Base-by-base conservation (phyloP, 2,797 vertebrate species). In the Paramormyrops hopkinsi region DNA sequence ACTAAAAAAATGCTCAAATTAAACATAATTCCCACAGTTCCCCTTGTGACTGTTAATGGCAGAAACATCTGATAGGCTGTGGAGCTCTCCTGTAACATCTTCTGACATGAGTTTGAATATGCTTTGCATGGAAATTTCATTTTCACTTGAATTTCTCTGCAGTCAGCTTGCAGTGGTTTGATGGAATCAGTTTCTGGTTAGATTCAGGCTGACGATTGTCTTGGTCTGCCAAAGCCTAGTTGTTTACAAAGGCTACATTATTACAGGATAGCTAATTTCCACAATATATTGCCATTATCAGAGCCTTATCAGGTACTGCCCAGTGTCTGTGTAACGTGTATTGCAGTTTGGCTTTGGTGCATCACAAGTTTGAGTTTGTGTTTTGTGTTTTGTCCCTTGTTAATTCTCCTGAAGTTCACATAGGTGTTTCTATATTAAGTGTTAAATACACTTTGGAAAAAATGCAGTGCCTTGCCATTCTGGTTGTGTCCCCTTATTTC, bases 31-130 rank as follows among this genome's bases (percentile, higher is more conserved):
- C 86, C 92, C 93, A 87, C 90, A 51, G 56, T 88, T 85, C 9
- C 59, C 2, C 89, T 59, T 76, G 4, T 25, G 59, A 90, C 87
- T 73, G 82, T 48, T 12, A 76, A 90, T 89, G 14, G 91, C 90
- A 76, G 50, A 88, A 83, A 17, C n/a, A 12, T 22, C 11, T 56
- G 25, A 11, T 37, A 9, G 0, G 6, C n/a, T 17, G 85, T 6
- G 22, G 73, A 29, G 82, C 88, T 50, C 9, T 2, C 0, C 69
- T 82, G 46, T 53, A 87, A 82, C 76, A 46, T 44, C 1, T 59
- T 84, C 3, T 51, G 86, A n/a, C 37, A 46, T 46, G 19, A n/a
- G 86, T 92, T 93, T 91, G 69, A 88, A 92, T 93, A 79, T 33
- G n/a, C 62, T 92, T 93, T 93, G 88, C 89, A 90, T 92, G 12